Base-by-base conservation (phyloP, 2,113 vertebrate species). In the Budorcas taxicolor region DNA sequence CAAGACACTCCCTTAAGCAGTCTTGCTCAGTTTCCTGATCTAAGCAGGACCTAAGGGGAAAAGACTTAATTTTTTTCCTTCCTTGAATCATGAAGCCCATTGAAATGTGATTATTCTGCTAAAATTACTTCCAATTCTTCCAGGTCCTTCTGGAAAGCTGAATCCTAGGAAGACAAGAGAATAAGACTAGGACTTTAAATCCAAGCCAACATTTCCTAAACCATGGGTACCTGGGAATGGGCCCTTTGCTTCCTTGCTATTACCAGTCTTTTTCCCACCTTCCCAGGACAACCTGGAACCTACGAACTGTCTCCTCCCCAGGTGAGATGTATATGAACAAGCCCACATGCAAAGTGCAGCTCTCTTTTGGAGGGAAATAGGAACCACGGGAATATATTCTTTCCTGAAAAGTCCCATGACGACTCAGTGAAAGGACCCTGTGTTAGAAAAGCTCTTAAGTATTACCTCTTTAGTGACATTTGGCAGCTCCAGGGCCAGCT, bases 401-500 rank as follows among this genome's bases (percentile, higher is more conserved):
- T 92, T 64, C 29, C 52, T 90, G 21, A 62, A 91, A 90, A 85
- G 50, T 57, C 47, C 83, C 23, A 7, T 40, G 52, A 60, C 78
- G 80, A 60, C 17, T 88, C 55, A 89, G 2, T 52, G 27, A 93
- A 55, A 25, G 53, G 43, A 31, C 21, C 50, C 53, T 53, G 25
- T 31, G 29, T 87, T 83, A 92, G 76, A 50, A 94, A 58, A 84
- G 10, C 52, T 82, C 29, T 60, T 57, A 23, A 0, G 10, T 80
- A 57, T 95, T 98, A 99, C 99, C 97, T 99, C 99, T 55, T 98
- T 98, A 0, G 99, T 98, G 83, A 78, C 57, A 3, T 91, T 92
- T 15, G 99, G 98, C 96, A 99, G 98, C 90, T 99, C 98, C 2
- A 98, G 97, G 6, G 99, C 99, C 17, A 99, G 96, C 23, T 98